These are phyloP conservation scores for Triops longicaudatus DNA, from an alignment of 1,140 invertebrate species.

Conservation along the genomic window DNA sequence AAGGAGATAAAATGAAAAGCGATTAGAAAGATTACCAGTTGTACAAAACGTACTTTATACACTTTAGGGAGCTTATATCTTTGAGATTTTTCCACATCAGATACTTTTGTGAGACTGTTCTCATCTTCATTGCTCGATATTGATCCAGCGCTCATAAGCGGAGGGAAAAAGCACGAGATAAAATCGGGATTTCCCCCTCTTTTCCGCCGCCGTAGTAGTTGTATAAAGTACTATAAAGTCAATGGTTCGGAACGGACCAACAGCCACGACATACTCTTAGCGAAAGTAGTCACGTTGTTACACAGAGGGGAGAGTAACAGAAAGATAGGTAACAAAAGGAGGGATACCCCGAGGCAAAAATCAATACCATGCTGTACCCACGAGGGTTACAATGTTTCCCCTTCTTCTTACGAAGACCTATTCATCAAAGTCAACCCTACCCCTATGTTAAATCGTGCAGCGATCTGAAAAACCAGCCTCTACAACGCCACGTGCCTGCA, in stretches of 20 bases:
- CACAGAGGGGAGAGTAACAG: neutral
- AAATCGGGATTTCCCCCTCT: neutral
- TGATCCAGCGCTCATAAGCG: neutral
- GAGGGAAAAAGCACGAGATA: neutral
- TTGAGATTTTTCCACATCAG: neutral
- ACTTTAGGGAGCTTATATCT: neutral
- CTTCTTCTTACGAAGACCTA: no score
- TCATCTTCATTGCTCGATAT: neutral
- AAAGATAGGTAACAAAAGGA: neutral
- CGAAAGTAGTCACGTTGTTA: neutral
- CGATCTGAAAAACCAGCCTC: no score
- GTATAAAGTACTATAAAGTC: neutral
- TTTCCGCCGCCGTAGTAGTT: neutral
- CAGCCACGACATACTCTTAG: neutral
- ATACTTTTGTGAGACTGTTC: neutral
- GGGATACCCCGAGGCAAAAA: neutral
- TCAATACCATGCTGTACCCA: constrained; percentile 3
- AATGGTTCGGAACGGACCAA: neutral
- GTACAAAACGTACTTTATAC: neutral
- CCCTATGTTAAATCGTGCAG: no score
- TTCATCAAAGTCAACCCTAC: no score
- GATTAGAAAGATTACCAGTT: no score
- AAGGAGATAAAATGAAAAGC: no score
- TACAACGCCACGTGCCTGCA: no score
- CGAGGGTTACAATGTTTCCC: neutral